A percentile compares a stretch with the other conserved stretches of the same genome.
Evolutionary conservation across 2,797 vertebrate species (phyloP).

Genomic region (Manis crassicaudata): DNA sequence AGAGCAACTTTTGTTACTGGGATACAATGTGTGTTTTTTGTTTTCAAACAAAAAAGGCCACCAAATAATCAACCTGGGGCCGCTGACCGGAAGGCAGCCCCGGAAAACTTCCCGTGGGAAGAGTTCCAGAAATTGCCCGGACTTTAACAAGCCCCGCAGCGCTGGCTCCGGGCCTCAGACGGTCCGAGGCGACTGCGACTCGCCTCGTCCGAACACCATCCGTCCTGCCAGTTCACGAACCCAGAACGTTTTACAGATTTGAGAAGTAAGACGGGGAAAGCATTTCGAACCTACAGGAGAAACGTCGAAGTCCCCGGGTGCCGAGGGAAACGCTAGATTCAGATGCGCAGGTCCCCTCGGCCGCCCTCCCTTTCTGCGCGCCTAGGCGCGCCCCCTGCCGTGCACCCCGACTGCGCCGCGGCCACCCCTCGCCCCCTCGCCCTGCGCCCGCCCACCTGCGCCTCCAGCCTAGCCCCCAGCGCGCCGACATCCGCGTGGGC

Average conservation of each 20-base stretch:
- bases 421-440: not conserved
- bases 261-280: not conserved
- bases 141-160: slow-evolving; percentile 44
- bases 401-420: no score
- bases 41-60: slow-evolving; percentile 77
- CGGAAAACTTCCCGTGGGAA: slow-evolving; percentile 77
- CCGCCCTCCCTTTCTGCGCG: not conserved
- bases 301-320: not conserved
- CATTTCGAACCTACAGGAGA: not conserved
- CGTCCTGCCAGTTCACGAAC: not conserved
- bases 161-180: slow-evolving; percentile 46
- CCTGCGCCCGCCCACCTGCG: not conserved
- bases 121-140: slow-evolving; percentile 76
- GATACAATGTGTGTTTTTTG: slow-evolving; percentile 80
- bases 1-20: slow-evolving; percentile 81
- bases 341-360: not conserved
- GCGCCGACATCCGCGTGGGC: not conserved
- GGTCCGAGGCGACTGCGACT: not conserved
- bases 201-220: slow-evolving; percentile 46
- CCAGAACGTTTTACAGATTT: not conserved
- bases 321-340: not conserved
- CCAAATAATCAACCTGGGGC: slow-evolving; percentile 77
- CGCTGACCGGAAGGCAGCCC: slow-evolving; percentile 75
- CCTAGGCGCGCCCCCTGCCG: no score
- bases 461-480: not conserved